phyloP scores from a whole-genome alignment of 37 sponge, comb jelly and placozoan genomes.

The Diacarnus erythraeanus region DNA sequence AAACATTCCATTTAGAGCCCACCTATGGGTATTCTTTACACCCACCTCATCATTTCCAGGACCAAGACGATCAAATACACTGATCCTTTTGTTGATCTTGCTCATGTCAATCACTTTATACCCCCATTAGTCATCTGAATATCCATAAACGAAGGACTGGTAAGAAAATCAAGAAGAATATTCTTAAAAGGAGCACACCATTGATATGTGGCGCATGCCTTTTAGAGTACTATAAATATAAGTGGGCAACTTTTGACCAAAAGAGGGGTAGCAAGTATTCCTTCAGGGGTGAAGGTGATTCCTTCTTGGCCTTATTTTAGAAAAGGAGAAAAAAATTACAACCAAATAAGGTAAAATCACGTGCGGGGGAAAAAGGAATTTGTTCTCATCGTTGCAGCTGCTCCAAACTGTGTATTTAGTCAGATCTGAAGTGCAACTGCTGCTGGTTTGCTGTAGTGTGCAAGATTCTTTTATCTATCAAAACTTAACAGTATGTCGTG shows the following conservation, averaged over 20 bases:
- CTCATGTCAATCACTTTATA: background rate
- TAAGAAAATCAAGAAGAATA: background rate
- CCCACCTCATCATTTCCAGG: constrained; percentile 62
- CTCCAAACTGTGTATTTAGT: too few species aligned
- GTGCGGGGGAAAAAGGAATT: background rate
- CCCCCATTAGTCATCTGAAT: background rate
- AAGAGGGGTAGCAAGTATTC: constrained; percentile 58
- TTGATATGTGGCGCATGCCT: background rate
- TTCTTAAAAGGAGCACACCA: background rate
- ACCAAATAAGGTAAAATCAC: constrained; percentile 12
- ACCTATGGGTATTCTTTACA: too few species aligned
- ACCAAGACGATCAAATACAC: constrained; percentile 83
- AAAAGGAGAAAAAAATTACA: too few species aligned
- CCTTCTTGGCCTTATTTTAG: too few species aligned
- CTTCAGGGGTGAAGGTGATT: background rate
- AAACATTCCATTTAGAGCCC: too few species aligned
- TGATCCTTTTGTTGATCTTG: constrained; percentile 41
- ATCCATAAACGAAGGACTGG: background rate
- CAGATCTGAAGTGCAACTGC: too few species aligned
- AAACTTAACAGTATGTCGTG: constrained; percentile 54
- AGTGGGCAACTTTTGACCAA: constrained; percentile 1
- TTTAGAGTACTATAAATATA: too few species aligned
- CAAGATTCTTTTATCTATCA: background rate
- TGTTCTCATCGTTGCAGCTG: too few species aligned
- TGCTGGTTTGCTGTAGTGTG: background rate